These are phyloP conservation scores for Pelodytes ibericus DNA, from an alignment of 2,797 vertebrate species.

Conservation along the genomic window DNA sequence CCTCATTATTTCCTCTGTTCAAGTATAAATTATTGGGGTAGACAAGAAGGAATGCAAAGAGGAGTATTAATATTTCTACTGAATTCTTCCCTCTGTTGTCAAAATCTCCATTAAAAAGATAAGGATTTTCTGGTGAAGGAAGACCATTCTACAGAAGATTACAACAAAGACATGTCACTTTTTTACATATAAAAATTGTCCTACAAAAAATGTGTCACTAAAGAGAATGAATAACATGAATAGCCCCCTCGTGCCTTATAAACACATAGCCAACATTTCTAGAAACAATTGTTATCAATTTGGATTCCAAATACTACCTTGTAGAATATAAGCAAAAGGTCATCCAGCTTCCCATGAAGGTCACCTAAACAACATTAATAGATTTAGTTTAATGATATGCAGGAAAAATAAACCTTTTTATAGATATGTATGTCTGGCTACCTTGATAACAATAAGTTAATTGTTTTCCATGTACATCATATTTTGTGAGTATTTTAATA, in stretches of 20 bases:
- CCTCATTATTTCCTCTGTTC: conserved; percentile 97
- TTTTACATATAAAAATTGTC: no score
- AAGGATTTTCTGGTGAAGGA: conserved; percentile 86
- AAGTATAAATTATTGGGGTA: conserved; percentile 90
- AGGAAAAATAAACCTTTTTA: neutral
- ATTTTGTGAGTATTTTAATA: no score
- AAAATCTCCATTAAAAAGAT: conserved; percentile 96
- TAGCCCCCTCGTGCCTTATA: no score
- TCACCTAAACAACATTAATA: conserved; percentile 78
- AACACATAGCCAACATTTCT: no score
- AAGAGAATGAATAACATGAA: no score
- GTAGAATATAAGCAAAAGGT: conserved; percentile 94
- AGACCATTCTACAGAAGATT: conserved; percentile 85
- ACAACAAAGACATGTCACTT: no score
- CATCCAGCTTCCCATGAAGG: conserved; percentile 92
- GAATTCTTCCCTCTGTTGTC: conserved; percentile 94
- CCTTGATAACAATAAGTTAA: no score
- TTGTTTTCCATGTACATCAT: no score
- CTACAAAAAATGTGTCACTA: no score
- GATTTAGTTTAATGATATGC: neutral
- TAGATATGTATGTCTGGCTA: no score
- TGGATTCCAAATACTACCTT: no score
- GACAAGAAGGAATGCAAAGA: conserved; percentile 89
- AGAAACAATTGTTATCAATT: no score
- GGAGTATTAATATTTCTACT: conserved; percentile 86